Base-by-base conservation (phyloP, 2,113 vertebrate species). In the Podocnemis expansa region DNA sequence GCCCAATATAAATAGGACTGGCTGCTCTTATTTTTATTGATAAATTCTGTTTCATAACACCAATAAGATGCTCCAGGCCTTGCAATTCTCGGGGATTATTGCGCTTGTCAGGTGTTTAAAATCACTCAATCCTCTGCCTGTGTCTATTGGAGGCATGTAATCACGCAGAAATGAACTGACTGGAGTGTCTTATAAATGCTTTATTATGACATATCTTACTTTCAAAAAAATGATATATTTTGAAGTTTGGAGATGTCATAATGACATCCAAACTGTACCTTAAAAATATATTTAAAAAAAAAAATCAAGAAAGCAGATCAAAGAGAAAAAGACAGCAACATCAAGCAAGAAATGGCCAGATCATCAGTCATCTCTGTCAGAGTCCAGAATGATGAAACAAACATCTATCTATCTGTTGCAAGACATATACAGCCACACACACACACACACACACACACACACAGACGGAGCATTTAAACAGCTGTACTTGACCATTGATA, bases 41-140 rank as follows among this genome's bases (percentile, higher is more conserved):
- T 98, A 98, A 98, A 98, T 98, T 98, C 97, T 97, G 96, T 98
- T 98, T 98, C 97, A 98, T 98, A 98, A 97, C 94, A 97, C 97
- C 96, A 97, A 94, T 97, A 97, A 97, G 93, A 97, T 97, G 97
- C 98, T 98, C 80, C 97, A 96, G 98, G 98, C 98, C 96, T 97
- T 97, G 97, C 95, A 95, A 96, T 98, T 98, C 97, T 96, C 80
- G 90, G 97, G 95, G 96, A 98, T 98, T 98, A 98, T 98, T 98
- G 98, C 96, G 92, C 95, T 98, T 98, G 97, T 98, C 97, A 98
- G 97, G 96, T 97, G 97, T 97, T 97, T 97, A 97, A 98, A 98
- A 98, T 98, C 97, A 97, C 95, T 97, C 94, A 97, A 86, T 96
- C 94, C 70, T 96, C 83, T 94, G 85, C 92, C 96, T 93, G 80